Percentiles rank a stretch among this genome's conserved stretches.
Conservation (phyloP, 2,113 vertebrate genomes). For the Cottus gobio region DNA sequence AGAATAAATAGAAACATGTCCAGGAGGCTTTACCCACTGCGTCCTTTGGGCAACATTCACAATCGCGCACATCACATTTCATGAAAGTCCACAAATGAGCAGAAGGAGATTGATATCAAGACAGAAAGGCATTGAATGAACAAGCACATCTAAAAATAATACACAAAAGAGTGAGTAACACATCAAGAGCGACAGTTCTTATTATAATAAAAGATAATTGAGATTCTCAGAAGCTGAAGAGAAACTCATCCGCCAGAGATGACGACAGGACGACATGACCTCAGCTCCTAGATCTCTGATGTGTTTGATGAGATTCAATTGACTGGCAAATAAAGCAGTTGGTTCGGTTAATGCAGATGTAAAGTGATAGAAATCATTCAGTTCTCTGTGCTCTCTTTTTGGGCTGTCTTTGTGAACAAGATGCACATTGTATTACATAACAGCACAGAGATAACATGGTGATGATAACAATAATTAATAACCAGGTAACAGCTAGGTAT, state of each 20-base stretch:
- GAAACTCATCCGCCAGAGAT: background rate
- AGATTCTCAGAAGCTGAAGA: background rate
- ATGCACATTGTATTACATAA: background rate
- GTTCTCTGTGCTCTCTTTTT: background rate
- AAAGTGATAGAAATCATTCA: background rate
- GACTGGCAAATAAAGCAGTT: background rate
- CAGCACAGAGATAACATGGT: too few species aligned
- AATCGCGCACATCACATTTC: background rate
- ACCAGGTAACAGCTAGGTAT: background rate
- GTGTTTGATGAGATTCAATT: background rate
- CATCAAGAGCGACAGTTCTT: background rate
- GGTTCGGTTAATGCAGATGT: background rate
- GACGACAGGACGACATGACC: background rate
- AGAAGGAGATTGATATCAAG: background rate
- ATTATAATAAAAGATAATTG: background rate
- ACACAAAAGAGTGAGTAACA: background rate
- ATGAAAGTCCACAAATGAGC: background rate
- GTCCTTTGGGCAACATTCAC: background rate
- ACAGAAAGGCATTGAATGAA: background rate
- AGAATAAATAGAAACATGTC: conserved; percentile 37
- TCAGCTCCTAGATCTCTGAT: background rate
- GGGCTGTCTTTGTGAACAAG: background rate
- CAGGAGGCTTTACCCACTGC: conserved; percentile 29
- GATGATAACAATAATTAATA: background rate
- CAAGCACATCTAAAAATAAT: background rate